phyloP scores from a whole-genome alignment of 2,888 invertebrate genomes.

The Criorhina ranunculi region DNA sequence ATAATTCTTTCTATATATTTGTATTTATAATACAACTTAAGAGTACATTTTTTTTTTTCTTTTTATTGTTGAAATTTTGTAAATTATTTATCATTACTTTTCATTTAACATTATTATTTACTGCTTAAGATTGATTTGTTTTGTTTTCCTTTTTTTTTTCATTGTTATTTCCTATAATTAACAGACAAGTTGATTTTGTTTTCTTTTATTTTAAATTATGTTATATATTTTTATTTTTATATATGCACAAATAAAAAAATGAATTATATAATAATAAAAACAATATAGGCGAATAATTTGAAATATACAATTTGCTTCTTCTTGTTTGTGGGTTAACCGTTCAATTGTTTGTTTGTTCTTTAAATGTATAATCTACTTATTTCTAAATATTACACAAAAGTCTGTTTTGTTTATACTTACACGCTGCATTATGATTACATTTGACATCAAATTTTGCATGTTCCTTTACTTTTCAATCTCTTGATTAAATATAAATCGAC shows the following conservation, averaged over 20 bases:
- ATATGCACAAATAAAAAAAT: slow-evolving; percentile 69
- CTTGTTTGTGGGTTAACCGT: slow-evolving; percentile 63
- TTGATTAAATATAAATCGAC: slow-evolving; percentile 65
- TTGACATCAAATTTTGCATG: slow-evolving; percentile 63
- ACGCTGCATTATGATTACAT: slow-evolving; percentile 54
- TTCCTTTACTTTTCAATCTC: slow-evolving; percentile 49
- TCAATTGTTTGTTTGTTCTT: slow-evolving; percentile 41
- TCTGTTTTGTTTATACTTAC: slow-evolving; percentile 65
- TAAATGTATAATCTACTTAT: slow-evolving; percentile 64
- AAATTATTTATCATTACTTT: slow-evolving; percentile 69
- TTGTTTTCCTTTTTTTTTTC: slow-evolving; percentile 41
- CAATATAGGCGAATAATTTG: slow-evolving; percentile 71
- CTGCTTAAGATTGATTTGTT: slow-evolving; percentile 75
- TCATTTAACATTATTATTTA: slow-evolving; percentile 68
- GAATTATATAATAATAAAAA: slow-evolving; percentile 71
- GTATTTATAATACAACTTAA: slow-evolving; percentile 77
- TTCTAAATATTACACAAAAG: slow-evolving; percentile 73
- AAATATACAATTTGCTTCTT: slow-evolving; percentile 61
- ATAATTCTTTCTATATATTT: slow-evolving; percentile 77
- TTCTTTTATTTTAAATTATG: slow-evolving; percentile 52
- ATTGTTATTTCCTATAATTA: slow-evolving; percentile 71
- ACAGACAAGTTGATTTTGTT: slow-evolving; percentile 70
- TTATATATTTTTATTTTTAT: slow-evolving; percentile 61
- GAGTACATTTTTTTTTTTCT: slow-evolving; percentile 66
- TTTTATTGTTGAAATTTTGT: slow-evolving; percentile 70